phyloP scores from a whole-genome alignment of 2,113 vertebrate genomes.

The Gallinago paraguaiae region DNA sequence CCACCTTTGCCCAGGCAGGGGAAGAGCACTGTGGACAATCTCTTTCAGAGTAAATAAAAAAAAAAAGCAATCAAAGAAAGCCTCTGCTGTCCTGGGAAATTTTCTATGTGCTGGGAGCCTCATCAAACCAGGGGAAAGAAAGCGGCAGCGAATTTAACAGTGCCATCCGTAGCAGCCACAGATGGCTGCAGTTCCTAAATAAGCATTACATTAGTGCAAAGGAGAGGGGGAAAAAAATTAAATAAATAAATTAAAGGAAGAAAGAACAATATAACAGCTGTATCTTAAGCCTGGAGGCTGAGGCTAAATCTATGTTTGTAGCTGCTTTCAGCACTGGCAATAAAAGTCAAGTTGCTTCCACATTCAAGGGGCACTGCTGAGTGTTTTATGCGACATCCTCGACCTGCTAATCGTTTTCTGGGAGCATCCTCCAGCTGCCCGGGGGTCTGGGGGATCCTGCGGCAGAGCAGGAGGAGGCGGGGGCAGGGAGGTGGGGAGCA shows the following conservation, averaged over 20 bases:
- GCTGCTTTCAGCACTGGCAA: slow-evolving; percentile 36
- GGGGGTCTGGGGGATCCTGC: rapidly evolving
- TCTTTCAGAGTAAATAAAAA: background rate
- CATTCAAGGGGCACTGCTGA: slow-evolving; percentile 29
- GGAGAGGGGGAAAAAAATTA: background rate
- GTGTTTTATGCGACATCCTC: background rate
- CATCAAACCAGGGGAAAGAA: slow-evolving; percentile 53
- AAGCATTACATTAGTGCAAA: slow-evolving; percentile 77
- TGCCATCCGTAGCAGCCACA: slow-evolving; percentile 66
- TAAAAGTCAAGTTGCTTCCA: slow-evolving; percentile 54
- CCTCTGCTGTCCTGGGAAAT: slow-evolving; percentile 54
- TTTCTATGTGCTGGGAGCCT: slow-evolving; percentile 43
- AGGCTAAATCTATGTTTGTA: slow-evolving; percentile 66
- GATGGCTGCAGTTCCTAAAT: slow-evolving; percentile 77
- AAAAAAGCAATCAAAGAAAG: slow-evolving; percentile 41
- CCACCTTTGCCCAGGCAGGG: background rate
- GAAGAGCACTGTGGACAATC: background rate
- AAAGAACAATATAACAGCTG: slow-evolving; percentile 67
- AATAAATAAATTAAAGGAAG: slow-evolving; percentile 26
- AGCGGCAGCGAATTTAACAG: slow-evolving; percentile 55
- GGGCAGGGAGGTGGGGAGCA: background rate
- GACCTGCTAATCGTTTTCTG: background rate
- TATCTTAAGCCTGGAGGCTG: slow-evolving; percentile 52
- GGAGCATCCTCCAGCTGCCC: background rate
- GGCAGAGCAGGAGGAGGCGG: background rate